Percentiles rank a stretch among this genome's conserved stretches.
These are phyloP conservation scores for Dinomys branickii DNA, from an alignment of 2,113 vertebrate genomes.

Conservation along the genomic window DNA sequence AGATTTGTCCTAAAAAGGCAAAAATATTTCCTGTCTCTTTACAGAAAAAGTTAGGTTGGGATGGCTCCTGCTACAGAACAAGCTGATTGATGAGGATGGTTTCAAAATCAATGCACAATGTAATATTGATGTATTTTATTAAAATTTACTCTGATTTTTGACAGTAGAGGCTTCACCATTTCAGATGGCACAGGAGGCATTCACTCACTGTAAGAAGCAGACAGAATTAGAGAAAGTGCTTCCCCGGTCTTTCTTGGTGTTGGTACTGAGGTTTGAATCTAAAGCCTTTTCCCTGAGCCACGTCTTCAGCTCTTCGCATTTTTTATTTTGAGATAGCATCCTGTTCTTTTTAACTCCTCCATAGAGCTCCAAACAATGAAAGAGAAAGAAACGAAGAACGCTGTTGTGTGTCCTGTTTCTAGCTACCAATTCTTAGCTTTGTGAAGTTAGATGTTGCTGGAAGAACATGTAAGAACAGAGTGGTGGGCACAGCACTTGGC, in stretches of 20 bases:
- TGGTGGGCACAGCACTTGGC: background rate
- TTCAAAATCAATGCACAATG: background rate
- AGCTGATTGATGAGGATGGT: background rate
- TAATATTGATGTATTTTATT: background rate
- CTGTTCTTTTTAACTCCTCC: background rate
- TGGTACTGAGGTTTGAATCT: background rate
- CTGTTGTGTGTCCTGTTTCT: background rate
- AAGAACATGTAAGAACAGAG: background rate
- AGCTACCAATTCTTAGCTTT: background rate
- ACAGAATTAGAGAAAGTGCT: background rate
- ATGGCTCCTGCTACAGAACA: background rate
- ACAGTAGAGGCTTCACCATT: background rate
- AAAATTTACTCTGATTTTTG: conserved; percentile 8
- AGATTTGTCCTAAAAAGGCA: background rate
- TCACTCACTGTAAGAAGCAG: background rate
- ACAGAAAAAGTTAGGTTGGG: background rate
- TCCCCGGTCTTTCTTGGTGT: background rate
- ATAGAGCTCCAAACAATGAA: background rate
- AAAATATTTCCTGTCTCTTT: background rate
- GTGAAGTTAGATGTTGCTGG: background rate
- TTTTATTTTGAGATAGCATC: background rate
- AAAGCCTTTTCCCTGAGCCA: background rate
- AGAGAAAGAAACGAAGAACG: background rate
- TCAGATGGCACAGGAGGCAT: background rate
- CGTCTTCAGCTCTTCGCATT: background rate